Evolutionary conservation across 2,888 invertebrate genomes (phyloP).

Genomic region (Folsomia candida): DNA sequence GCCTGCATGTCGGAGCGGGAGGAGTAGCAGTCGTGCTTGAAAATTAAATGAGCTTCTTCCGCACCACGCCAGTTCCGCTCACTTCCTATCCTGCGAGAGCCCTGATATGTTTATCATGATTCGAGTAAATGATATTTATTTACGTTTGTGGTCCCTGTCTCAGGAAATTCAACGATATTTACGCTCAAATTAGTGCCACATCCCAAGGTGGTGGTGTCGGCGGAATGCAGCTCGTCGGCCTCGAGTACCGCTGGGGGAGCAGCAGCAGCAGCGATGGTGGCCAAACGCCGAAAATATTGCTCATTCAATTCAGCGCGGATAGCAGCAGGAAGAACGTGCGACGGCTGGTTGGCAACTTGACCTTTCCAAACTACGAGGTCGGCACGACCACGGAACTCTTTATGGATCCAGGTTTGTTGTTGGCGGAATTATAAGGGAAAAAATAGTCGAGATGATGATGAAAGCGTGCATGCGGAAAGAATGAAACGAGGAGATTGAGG

Average conservation of each 20-base stretch:
- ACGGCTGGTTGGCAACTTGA: background rate
- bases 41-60: constrained; percentile 5
- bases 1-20: no score
- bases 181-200: constrained; percentile 39
- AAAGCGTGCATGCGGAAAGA: no score
- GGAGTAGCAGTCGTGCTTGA: constrained; percentile 12
- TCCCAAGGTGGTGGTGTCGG: constrained; percentile 29
- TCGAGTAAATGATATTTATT: constrained; percentile 15
- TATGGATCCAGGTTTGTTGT: background rate
- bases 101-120: constrained; percentile 9
- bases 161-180: constrained; percentile 44
- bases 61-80: no score
- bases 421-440: background rate
- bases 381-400: background rate
- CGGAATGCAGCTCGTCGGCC: constrained; percentile 37
- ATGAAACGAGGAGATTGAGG: background rate
- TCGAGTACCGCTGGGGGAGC: constrained; percentile 46
- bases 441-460: background rate
- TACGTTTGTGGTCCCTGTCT: background rate
- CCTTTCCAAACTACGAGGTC: background rate
- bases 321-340: background rate
- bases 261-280: no score
- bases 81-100: no score
- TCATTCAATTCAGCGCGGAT: background rate
- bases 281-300: background rate